Evolutionary conservation across 2,113 vertebrate genomes (phyloP), one percentile per base, ranked within the genome.

Genomic region (Brachionichthys hirsutus): DNA sequence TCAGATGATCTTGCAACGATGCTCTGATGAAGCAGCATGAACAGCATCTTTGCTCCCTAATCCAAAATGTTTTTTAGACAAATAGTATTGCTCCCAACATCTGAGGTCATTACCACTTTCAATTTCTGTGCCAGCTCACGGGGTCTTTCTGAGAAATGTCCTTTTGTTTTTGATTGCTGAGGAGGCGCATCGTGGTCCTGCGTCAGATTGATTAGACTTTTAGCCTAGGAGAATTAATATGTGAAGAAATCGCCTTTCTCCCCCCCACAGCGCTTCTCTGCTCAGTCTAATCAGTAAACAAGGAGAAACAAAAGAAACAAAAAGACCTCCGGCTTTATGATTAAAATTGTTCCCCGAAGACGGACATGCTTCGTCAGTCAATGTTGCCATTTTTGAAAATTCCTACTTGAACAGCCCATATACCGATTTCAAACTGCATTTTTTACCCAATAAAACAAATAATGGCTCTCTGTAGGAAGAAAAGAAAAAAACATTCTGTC

Each of bases 181-280:
- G 61, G 62, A 82, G 65, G 56, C 56, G 73, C 74, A 78, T 80
- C 36, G 58, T 67, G 62, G 78, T 84, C 71, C 62, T 68, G 69
- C 74, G 67, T 76, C 76, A 82, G 82, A 87, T 82, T 86, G 84
- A 88, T 88, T 85, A 83, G 86, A 87, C 83, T 54, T 85, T 86
- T 75, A 79, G 71, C 77, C 55, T n/a, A 58, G 52, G 84, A 77
- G 85, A 89, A 85, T 86, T 88, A 84, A 83, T 85, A 89, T 67
- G 75, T 80, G 71, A 75, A 73, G 73, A 75, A 78, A 86, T 65
- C 82, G 75, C 65, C 53, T 52, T 52, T 82, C 78, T 70, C 59
- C 60, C 67, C 75, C 77, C 70, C 46, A 55, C 63, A 74, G 85
- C 38, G 10, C 52, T 55, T 73, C 72, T 69, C 56, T 69, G 67